phyloP scores from a whole-genome alignment of 2,113 vertebrate species.

The Phrynocephalus versicolor region DNA sequence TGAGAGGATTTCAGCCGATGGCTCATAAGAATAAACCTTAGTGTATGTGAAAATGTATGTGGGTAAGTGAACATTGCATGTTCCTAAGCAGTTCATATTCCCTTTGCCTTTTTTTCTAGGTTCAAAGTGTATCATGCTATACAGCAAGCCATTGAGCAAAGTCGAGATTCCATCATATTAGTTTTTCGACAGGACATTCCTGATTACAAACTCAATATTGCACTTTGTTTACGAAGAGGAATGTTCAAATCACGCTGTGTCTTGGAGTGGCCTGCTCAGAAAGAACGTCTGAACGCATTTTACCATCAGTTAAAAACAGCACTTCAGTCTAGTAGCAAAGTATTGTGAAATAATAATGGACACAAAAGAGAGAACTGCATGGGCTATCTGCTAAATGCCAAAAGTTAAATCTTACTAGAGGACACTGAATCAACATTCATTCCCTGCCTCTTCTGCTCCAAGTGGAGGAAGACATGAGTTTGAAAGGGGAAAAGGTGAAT shows the following conservation, averaged over 20 bases:
- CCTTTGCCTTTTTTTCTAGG: constrained; percentile 70
- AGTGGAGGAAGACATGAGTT: too few relatives aligned
- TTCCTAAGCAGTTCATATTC: background rate
- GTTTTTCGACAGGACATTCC: constrained; percentile 90
- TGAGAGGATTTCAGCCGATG: background rate
- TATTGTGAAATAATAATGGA: constrained; percentile 45
- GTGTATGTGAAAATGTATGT: background rate
- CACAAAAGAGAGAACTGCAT: background rate
- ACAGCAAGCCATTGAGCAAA: constrained; percentile 90
- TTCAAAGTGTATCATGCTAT: constrained; percentile 90
- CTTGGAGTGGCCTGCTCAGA: constrained; percentile 88
- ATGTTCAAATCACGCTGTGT: constrained; percentile 89
- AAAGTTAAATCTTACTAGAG: background rate
- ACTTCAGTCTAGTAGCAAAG: constrained; percentile 82
- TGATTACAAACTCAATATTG: constrained; percentile 86
- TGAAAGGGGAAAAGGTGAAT: background rate
- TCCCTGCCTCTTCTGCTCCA: background rate
- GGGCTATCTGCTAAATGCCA: background rate
- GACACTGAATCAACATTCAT: background rate
- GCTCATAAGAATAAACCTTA: background rate
- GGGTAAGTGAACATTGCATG: background rate
- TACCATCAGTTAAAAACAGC: constrained; percentile 86
- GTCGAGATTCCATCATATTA: constrained; percentile 89
- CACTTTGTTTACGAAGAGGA: constrained; percentile 87
- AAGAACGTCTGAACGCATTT: constrained; percentile 84